Evolutionary conservation across 2,888 invertebrate genomes (phyloP), one percentile per base, ranked within the genome.

Genomic region (Callyntrura sp.): DNA sequence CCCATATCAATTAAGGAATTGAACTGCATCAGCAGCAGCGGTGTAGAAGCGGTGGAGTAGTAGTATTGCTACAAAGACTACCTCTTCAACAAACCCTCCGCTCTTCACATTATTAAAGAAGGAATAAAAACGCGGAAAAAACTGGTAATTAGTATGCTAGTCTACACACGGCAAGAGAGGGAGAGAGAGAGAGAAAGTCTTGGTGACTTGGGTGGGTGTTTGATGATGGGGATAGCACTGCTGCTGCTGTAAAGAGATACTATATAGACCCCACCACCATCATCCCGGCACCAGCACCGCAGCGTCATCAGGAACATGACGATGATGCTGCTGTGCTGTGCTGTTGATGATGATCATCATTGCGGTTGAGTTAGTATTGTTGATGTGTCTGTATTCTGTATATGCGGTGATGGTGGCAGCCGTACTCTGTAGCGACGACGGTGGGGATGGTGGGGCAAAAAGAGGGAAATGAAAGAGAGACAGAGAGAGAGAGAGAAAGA

Each of bases 1-100:
- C 43, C 48, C 51, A 55, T 85, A 85, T 85, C 85, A 85, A 85
- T 85, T 85, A 85, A 78, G 85, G 85, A 85, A 85, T 85, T 85
- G 85, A 76, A 85, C 85, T 85, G 85, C 43, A 85, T 85, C 85
- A 85, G 60, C 85, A 81, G 28, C 79, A 81, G 51, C 12, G n/a
- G n/a, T n/a, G n/a, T n/a, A n/a, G n/a, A n/a, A n/a, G n/a, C n/a
- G n/a, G n/a, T n/a, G n/a, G n/a, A n/a, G n/a, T n/a, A n/a, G n/a
- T n/a, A n/a, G n/a, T n/a, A n/a, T n/a, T n/a, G n/a, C n/a, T n/a
- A n/a, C n/a, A n/a, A 51, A 20, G 8, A 23, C 6, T 14, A n/a
- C 25, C 14, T 0, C 25, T 28, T n/a, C 35, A 70, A 43, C 17
- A 70, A 43, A n/a, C 43, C 60, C n/a, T n/a, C n/a, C n/a, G n/a